These are phyloP conservation scores for Tetheella fluctuosa DNA, from an alignment of 2,888 invertebrate species.

Conservation along the genomic window DNA sequence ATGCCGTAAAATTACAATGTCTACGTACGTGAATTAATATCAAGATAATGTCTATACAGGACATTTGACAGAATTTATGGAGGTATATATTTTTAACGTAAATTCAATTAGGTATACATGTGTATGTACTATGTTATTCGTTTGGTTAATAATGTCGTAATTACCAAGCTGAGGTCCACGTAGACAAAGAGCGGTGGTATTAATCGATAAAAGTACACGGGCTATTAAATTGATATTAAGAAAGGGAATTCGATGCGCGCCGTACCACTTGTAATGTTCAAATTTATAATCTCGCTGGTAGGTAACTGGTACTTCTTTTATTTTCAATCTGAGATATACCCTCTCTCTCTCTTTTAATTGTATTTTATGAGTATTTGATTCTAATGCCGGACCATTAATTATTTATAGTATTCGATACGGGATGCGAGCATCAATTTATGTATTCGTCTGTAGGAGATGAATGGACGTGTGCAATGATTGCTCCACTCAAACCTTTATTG, in stretches of 20 bases:
- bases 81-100: slow-evolving; percentile 38
- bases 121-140: neutral
- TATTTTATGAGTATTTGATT: slow-evolving; percentile 85
- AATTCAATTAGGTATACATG: slow-evolving; percentile 42
- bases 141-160: slow-evolving; percentile 49
- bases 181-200: slow-evolving; percentile 64
- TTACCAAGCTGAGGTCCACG: slow-evolving; percentile 31
- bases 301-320: slow-evolving; percentile 77
- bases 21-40: slow-evolving; percentile 53
- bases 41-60: slow-evolving; percentile 46
- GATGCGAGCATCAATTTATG: slow-evolving; percentile 78
- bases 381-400: slow-evolving; percentile 82
- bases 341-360: slow-evolving; percentile 82
- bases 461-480: slow-evolving; percentile 61
- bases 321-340: slow-evolving; percentile 76
- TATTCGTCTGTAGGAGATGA: slow-evolving; percentile 66
- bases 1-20: slow-evolving; percentile 64
- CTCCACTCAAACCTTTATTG: slow-evolving; percentile 53
- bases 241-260: slow-evolving; percentile 74
- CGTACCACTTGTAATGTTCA: slow-evolving; percentile 79
- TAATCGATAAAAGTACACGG: slow-evolving; percentile 70
- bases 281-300: slow-evolving; percentile 81
- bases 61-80: slow-evolving; percentile 42
- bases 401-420: slow-evolving; percentile 83
- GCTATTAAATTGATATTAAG: slow-evolving; percentile 78